Evolutionary conservation across 2,797 vertebrate species (phyloP), one percentile per base, ranked within the genome.

Genomic region (Chelmon rostratus): DNA sequence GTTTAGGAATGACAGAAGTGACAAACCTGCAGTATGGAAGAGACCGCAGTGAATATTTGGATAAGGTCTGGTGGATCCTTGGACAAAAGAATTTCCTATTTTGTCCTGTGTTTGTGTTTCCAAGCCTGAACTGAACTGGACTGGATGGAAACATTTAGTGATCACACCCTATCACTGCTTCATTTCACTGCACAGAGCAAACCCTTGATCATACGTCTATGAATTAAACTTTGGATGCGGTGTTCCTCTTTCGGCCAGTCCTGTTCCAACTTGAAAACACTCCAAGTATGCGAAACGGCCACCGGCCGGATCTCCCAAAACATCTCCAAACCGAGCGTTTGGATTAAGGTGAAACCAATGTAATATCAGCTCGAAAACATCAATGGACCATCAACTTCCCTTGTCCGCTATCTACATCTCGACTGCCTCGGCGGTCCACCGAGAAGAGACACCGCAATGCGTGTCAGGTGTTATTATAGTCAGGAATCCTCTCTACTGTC

Each of bases 351-450:
- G 64, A 81, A 84, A 68, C 44, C 9, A 13, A 68, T 88, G 59
- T 82, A 75, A 91, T 81, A 68, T 80, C 64, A 75, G 47, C 80
- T 85, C 44, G 40, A 81, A 80, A 87, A 81, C 86, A 84, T 88
- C 86, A 89, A 70, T 5, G 49, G 86, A 91, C 89, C 91, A 89
- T 93, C 92, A 93, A 91, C 78, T 89, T 58, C 37, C 31, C 68
- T 53, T 72, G 68, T 87, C 77, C 47, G 8, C 47, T 75, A 81
- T 86, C 76, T 74, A 35, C 28, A 70, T 64, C 46, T 57, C 8
- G 9, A 35, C 61, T 40, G 57, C 52, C 16, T 74, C 1, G 5
- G 33, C 75, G 61, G 12, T 68, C 54, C 33, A 67, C 25, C 42
- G 15, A 64, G 12, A 76, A 40, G 33, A 85, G 44, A 76, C 68